Evolutionary conservation across 1,140 invertebrate species (phyloP).

Genomic region (Drosophila oshimai): DNA sequence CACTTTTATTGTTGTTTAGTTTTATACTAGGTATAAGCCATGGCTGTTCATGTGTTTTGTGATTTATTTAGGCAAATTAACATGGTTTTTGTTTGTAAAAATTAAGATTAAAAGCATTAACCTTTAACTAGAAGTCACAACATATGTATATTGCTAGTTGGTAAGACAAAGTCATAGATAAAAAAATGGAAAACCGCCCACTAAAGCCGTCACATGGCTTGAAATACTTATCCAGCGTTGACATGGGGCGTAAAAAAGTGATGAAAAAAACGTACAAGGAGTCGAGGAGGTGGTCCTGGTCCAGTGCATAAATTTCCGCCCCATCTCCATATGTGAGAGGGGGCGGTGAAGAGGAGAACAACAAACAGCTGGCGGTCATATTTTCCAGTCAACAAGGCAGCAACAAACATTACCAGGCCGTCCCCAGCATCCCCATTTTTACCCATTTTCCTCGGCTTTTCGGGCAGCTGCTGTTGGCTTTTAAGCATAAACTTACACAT

Average conservation of each 20-base stretch:
- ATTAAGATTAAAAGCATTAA: too few relatives aligned
- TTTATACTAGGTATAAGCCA: too few relatives aligned
- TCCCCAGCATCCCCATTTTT: background rate
- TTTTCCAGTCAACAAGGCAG: conserved; percentile 78
- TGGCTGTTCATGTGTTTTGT: too few relatives aligned
- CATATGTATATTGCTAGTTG: background rate
- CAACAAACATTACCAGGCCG: conserved; percentile 56
- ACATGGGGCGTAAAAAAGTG: conserved; percentile 14
- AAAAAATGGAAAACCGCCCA: background rate
- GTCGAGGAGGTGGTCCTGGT: background rate
- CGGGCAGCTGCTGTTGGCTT: conserved; percentile 52
- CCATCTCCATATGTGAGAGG: background rate
- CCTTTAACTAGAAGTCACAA: background rate
- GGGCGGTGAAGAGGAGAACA: conserved; percentile 28
- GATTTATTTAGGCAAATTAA: too few relatives aligned
- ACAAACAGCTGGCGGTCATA: conserved; percentile 75
- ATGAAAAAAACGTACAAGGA: background rate
- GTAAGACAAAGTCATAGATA: background rate
- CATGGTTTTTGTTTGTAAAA: too few relatives aligned
- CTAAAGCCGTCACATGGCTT: background rate
- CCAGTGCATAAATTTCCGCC: conserved; percentile 48
- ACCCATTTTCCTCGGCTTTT: conserved; percentile 26
- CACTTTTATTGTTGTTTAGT: too few relatives aligned
- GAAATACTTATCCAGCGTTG: conserved; percentile 35
- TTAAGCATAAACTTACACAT: conserved; percentile 70